Base-by-base conservation (phyloP, 2,113 vertebrate species). In the Mohoua ochrocephala region DNA sequence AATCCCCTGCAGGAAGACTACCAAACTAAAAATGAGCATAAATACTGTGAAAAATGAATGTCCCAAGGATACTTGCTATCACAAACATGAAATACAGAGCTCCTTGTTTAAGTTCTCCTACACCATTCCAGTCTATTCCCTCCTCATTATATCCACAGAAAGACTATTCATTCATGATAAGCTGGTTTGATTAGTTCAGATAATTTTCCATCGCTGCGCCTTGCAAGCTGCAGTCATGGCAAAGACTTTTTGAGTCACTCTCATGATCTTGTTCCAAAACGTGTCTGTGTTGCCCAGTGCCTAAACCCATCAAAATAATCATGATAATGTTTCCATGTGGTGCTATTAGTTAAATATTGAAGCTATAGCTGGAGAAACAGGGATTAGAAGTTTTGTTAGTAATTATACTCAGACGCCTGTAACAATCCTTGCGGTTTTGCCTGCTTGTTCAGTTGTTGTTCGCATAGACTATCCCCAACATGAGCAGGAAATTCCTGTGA, bases 61-160 rank as follows among this genome's bases (percentile, higher is more conserved):
- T 91, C 64, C 35, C n/a, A 47, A 86, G 59, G 56, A 50, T 49
- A 79, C 7, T 75, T 63, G n/a, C 50, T 84, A 57, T 67, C 9
- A 50, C 41, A 81, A 49, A 30, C 45, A 88, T 39, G 33, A 85
- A 69, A 97, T 52, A 82, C 63, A 80, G 60, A 83, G 44, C 10
- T 67, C 83, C 76, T 83, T 86, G 90, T 80, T 75, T 78, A 87
- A 91, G n/a, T 57, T 87, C 61, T 91, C 95, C 91, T 73, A 64
- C 68, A 89, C 39, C 59, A 93, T 63, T 75, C 92, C 82, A 70
- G 50, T 85, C 86, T 92, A 93, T 84, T 78, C 64, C 49, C 71
- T 89, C 73, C 84, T 95, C 80, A 87, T 89, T 49, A 54, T 61
- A 60, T 17, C 52, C 91, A 96, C 83, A 92, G 94, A 97, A 96